Percentiles rank a stretch among this genome's conserved stretches.
phyloP scores from a whole-genome alignment of 1,140 invertebrate species.

The honey bee (Apis mellifera) region Amel_HAv3.1 CM009941.2:12246501-12247000 shows the following conservation, averaged over 20 bases:
- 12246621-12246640: slow-evolving; percentile 15
- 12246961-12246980: background rate
- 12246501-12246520: no score
- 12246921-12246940: background rate
- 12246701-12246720: slow-evolving; percentile 64
- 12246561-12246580: no score
- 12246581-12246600: background rate
- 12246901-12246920: slow-evolving; percentile 3
- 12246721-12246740: slow-evolving; percentile 56
- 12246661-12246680: slow-evolving; percentile 57
- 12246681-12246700: slow-evolving; percentile 46
- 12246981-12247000: background rate
- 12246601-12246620: background rate
- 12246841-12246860: slow-evolving; percentile 12
- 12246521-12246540: background rate
- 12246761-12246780: slow-evolving; percentile 53
- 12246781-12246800: slow-evolving; percentile 45
- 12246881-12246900: slow-evolving; percentile 33
- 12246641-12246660: slow-evolving; percentile 10
- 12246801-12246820: background rate
- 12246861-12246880: slow-evolving; percentile 28
- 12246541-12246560: background rate
- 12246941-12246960: background rate
- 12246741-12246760: slow-evolving; percentile 68
- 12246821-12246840: slow-evolving; percentile 47